A percentile compares a stretch with the other conserved stretches of the same genome.
phyloP scores from a whole-genome alignment of 2,797 vertebrate species.

The Liasis olivaceus region DNA sequence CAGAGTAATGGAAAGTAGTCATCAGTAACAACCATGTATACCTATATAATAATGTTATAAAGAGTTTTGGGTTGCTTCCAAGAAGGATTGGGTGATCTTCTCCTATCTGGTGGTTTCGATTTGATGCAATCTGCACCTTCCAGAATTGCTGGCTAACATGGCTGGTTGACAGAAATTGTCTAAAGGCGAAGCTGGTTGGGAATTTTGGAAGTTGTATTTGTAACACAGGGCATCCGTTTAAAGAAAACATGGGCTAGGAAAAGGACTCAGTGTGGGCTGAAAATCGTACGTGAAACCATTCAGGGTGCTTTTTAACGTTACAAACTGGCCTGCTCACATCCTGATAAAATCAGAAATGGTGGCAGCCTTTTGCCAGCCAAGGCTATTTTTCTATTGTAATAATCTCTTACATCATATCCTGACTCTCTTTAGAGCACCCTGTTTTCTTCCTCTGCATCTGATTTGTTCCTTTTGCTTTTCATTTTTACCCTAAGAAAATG shows the following conservation, averaged over 20 bases:
- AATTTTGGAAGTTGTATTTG: background rate
- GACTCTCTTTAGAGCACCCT: background rate
- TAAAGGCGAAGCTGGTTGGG: background rate
- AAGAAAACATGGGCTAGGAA: background rate
- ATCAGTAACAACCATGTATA: background rate
- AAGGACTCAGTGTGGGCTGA: background rate
- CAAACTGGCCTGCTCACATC: background rate
- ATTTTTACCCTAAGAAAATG: background rate
- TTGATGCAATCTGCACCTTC: background rate
- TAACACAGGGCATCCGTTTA: background rate
- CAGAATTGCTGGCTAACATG: background rate
- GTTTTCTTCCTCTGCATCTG: background rate
- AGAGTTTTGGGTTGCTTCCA: background rate
- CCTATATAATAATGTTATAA: background rate
- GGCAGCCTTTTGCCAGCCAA: background rate
- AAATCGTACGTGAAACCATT: background rate
- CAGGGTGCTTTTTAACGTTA: background rate
- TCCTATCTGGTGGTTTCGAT: background rate
- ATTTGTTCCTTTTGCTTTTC: background rate
- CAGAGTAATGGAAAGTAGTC: background rate
- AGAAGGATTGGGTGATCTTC: background rate
- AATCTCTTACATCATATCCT: background rate
- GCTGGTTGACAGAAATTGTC: background rate
- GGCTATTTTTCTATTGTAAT: background rate
- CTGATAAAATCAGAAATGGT: background rate